A percentile compares a stretch with the other conserved stretches of the same genome.
These are phyloP conservation scores for Rhinichthys klamathensis DNA, from an alignment of 2,113 vertebrate species.

Conservation along the genomic window DNA sequence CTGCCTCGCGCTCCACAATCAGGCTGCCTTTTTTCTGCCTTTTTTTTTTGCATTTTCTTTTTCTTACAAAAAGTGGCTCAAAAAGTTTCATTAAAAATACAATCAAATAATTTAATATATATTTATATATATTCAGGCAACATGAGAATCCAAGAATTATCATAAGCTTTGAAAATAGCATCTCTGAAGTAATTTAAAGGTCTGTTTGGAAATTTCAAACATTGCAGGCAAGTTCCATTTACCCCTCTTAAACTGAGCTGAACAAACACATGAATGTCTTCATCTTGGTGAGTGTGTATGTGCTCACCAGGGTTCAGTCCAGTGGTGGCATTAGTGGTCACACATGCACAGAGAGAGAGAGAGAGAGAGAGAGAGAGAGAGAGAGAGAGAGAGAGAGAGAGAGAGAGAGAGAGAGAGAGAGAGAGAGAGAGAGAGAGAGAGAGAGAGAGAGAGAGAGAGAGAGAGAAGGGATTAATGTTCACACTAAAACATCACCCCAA, in stretches of 20 bases:
- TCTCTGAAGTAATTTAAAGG: conserved; percentile 77
- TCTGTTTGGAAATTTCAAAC: conserved; percentile 62
- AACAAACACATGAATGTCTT: conserved; percentile 10
- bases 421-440: neutral
- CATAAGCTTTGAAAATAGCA: conserved; percentile 77
- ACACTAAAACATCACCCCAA: conserved; percentile 11
- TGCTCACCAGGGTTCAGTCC: conserved; percentile 27
- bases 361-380: neutral
- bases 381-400: too few relatives aligned
- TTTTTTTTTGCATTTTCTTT: conserved; percentile 60
- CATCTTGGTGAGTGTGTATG: conserved; percentile 21
- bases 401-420: too few relatives aligned
- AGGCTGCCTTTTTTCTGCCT: conserved; percentile 61
- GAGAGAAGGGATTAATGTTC: neutral
- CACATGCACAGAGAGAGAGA: neutral
- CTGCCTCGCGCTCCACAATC: conserved; percentile 55
- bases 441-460: neutral
- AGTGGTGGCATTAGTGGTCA: conserved; percentile 38
- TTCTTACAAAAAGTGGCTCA: conserved; percentile 74
- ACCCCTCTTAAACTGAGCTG: conserved; percentile 21
- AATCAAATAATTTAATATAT: conserved; percentile 65
- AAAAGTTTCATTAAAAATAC: conserved; percentile 81
- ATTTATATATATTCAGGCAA: conserved; percentile 71
- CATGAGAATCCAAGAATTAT: conserved; percentile 67
- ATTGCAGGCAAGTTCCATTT: conserved; percentile 72